phyloP scores from a whole-genome alignment of 2,113 vertebrate genomes.

The Suricata suricatta region DNA sequence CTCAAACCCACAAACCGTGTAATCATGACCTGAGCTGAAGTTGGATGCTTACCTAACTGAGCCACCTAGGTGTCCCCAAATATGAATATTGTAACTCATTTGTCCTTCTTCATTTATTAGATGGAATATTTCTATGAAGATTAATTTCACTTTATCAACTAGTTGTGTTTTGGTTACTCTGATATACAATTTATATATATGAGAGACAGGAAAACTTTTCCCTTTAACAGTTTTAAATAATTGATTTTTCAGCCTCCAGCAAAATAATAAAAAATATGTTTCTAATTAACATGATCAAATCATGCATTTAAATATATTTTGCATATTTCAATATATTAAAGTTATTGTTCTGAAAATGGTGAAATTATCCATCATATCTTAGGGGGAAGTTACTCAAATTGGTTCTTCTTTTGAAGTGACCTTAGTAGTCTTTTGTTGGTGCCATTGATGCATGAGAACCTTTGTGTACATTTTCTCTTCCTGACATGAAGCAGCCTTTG shows the following conservation, averaged over 20 bases:
- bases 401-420: background rate
- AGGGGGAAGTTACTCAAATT: background rate
- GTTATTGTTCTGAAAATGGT: background rate
- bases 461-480: background rate
- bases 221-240: background rate
- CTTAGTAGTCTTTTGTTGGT: background rate
- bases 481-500: background rate
- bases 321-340: background rate
- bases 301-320: background rate
- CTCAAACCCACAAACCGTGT: too few species aligned
- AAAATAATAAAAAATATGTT: background rate
- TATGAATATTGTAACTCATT: background rate
- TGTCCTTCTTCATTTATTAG: background rate
- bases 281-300: background rate
- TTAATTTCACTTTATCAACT: background rate
- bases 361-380: background rate
- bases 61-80: background rate
- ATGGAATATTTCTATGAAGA: background rate
- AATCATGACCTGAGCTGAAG: too few species aligned
- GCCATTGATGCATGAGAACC: background rate
- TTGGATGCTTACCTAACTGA: too few species aligned
- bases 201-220: background rate
- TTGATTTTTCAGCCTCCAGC: background rate
- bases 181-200: background rate
- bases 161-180: background rate